phyloP scores from a whole-genome alignment of 2,797 vertebrate species.

The Spinus olivaceus region DNA sequence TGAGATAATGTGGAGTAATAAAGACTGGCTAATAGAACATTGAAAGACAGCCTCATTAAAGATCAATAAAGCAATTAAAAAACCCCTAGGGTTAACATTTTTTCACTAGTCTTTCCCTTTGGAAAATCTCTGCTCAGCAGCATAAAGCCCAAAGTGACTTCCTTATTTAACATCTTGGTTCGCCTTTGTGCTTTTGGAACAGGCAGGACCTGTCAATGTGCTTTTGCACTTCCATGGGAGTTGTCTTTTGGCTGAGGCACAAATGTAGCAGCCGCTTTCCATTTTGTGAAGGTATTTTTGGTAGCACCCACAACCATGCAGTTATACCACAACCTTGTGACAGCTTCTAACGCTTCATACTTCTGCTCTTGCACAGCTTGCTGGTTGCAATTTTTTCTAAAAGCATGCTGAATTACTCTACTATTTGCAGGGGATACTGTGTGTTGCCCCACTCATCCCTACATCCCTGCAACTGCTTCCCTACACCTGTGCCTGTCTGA shows the following conservation, averaged over 20 bases:
- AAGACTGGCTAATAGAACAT: constrained; percentile 1
- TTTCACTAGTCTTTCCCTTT: background rate
- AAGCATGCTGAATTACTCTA: background rate
- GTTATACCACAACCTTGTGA: background rate
- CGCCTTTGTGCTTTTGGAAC: background rate
- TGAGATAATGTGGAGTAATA: background rate
- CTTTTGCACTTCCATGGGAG: background rate
- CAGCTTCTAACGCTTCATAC: background rate
- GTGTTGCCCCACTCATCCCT: background rate
- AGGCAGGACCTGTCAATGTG: background rate
- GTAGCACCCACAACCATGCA: background rate
- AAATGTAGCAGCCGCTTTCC: background rate
- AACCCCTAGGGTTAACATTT: background rate
- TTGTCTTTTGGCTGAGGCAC: background rate
- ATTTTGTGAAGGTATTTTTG: background rate
- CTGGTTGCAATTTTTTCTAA: background rate
- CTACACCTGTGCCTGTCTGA: background rate
- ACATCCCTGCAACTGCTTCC: background rate
- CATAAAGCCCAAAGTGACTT: background rate
- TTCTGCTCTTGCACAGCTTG: background rate
- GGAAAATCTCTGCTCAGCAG: background rate
- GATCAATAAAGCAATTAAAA: background rate
- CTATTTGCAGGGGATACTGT: accelerated
- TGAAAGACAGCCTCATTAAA: background rate
- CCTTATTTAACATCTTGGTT: background rate